A percentile compares a stretch with the other conserved stretches of the same genome.
Evolutionary conservation across 2,888 invertebrate species (phyloP).

Genomic region (Acleris literana): DNA sequence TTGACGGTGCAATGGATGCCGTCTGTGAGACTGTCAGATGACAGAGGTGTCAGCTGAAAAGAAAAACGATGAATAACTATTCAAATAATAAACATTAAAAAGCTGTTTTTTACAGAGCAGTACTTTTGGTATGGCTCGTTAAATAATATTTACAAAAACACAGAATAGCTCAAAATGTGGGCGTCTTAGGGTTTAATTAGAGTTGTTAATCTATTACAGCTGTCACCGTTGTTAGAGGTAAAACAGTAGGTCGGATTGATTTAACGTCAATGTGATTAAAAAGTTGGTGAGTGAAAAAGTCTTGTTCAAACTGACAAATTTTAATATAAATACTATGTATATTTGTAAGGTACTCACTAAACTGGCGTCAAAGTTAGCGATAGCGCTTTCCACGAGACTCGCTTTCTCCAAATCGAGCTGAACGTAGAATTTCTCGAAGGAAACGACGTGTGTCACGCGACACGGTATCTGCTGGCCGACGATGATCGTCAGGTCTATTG

Average conservation of each 20-base stretch:
- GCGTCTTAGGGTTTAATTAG: no score
- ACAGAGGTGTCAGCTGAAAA: conserved; percentile 62
- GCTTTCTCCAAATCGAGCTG: conserved; percentile 75
- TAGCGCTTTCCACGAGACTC: conserved; percentile 64
- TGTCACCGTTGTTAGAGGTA: no score
- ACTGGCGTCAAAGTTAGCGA: conserved; percentile 59
- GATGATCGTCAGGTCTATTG: conserved; percentile 74
- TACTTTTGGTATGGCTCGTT: no score
- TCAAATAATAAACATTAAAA: no score
- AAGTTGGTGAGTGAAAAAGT: no score
- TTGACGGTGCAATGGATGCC: conserved; percentile 73
- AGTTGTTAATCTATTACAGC: no score
- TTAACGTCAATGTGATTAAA: no score
- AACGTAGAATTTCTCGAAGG: conserved; percentile 67
- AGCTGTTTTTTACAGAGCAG: no score
- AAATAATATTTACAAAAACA: no score
- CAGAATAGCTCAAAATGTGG: no score
- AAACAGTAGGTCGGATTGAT: no score
- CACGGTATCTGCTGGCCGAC: conserved; percentile 74
- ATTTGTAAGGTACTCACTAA: conserved; percentile 53
- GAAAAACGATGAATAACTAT: neutral
- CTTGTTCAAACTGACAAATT: no score
- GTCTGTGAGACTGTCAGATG: conserved; percentile 59
- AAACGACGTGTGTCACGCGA: conserved; percentile 71
- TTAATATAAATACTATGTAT: neutral